These are phyloP conservation scores for Leucophora obtusa DNA, from an alignment of 2,888 invertebrate species.

Conservation along the genomic window DNA sequence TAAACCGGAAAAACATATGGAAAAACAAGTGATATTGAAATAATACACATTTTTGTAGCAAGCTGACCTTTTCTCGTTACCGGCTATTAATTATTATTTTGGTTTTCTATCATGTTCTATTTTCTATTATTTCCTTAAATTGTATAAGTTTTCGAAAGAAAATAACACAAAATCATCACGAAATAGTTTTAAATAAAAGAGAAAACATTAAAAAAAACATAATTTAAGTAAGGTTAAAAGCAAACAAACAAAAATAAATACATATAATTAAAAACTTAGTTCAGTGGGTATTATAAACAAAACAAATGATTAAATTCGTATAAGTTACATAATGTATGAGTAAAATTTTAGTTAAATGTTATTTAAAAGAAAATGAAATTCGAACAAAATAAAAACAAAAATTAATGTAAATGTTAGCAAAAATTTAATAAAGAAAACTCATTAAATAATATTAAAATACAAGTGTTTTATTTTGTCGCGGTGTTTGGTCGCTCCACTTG, in stretches of 20 bases:
- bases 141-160: neutral
- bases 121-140: neutral
- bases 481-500: too few relatives aligned
- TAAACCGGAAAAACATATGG: too few relatives aligned
- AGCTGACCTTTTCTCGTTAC: too few relatives aligned
- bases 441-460: slow-evolving; percentile 57
- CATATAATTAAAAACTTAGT: slow-evolving; percentile 38
- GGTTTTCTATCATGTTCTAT: too few relatives aligned
- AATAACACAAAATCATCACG: slow-evolving; percentile 9
- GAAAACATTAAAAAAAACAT: neutral
- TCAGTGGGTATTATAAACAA: slow-evolving; percentile 43
- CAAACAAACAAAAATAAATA: slow-evolving; percentile 12
- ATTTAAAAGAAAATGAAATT: slow-evolving; percentile 57
- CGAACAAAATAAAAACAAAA: slow-evolving; percentile 52
- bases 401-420: slow-evolving; percentile 76
- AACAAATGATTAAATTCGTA: slow-evolving; percentile 35
- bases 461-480: slow-evolving; percentile 24
- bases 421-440: slow-evolving; percentile 68
- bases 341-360: slow-evolving; percentile 75
- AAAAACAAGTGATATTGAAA: too few relatives aligned
- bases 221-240: slow-evolving; percentile 27
- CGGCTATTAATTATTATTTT: too few relatives aligned
- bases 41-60: too few relatives aligned
- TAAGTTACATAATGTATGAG: slow-evolving; percentile 49
- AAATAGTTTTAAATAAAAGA: slow-evolving; percentile 36